Evolutionary conservation across 2,888 invertebrate species (phyloP).

Genomic region (Leucania comma): DNA sequence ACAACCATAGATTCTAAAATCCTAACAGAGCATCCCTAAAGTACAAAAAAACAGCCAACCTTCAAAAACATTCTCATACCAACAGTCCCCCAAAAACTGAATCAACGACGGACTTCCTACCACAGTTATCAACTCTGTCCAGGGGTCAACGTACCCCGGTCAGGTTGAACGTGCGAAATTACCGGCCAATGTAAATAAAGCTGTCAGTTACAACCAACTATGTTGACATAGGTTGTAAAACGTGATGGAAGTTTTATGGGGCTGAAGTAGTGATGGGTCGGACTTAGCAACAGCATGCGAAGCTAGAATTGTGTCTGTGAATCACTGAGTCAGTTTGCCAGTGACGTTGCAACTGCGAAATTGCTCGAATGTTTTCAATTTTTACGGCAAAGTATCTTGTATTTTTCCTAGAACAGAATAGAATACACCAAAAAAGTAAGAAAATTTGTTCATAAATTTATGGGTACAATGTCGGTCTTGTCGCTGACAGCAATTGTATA

Average conservation of each 20-base stretch:
- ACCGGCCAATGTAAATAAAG: conserved; percentile 14
- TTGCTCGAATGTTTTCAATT: background rate
- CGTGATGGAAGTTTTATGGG: background rate
- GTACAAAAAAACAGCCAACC: background rate
- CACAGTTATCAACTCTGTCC: conserved; percentile 29
- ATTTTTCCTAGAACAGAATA: background rate
- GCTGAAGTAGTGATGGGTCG: background rate
- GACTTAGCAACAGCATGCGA: conserved; percentile 1
- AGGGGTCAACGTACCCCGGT: conserved; percentile 35
- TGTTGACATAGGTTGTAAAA: conserved; percentile 46
- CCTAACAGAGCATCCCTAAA: background rate
- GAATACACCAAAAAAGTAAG: no score
- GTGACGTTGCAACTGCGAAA: background rate
- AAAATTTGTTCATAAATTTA: no score
- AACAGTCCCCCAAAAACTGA: conserved; percentile 6
- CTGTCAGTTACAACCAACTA: conserved; percentile 8
- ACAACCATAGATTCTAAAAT: background rate
- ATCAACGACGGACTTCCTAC: conserved; percentile 24
- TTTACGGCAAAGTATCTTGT: background rate
- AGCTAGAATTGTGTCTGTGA: conserved; percentile 4
- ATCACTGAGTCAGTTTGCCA: conserved; percentile 21
- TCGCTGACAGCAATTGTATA: no score
- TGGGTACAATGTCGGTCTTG: no score
- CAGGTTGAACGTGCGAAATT: conserved; percentile 37
- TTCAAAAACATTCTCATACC: background rate